Conservation (phyloP, 2,113 vertebrate species). For the Sphyrna mokarran region DNA sequence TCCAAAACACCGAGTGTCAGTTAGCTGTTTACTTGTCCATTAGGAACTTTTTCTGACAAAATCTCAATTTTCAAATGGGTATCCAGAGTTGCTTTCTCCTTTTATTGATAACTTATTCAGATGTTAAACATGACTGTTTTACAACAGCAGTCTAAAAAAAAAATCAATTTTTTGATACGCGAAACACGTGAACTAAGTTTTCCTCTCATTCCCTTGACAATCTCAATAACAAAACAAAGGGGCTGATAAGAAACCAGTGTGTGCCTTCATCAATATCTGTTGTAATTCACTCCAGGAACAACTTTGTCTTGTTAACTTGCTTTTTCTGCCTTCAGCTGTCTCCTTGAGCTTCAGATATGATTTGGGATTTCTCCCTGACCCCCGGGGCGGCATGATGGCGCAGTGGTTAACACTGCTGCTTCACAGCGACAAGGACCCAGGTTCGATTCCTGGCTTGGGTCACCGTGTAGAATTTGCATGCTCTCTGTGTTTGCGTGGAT, state of each 20-base stretch:
- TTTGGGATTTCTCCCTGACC: neutral
- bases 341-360: neutral
- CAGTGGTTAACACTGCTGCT: no score
- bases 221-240: neutral
- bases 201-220: neutral
- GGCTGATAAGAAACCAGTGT: neutral
- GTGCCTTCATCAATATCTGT: neutral
- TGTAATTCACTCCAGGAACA: constrained; percentile 8
- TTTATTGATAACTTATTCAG: neutral
- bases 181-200: neutral
- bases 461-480: no score
- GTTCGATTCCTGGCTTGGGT: no score
- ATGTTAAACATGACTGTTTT: neutral
- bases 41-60: neutral
- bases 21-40: neutral
- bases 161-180: neutral
- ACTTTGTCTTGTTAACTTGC: neutral
- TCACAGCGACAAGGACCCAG: no score
- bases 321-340: neutral
- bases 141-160: neutral
- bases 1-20: neutral
- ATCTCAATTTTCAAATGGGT: neutral
- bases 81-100: neutral
- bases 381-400: no score
- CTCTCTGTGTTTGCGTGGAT: no score